Percentiles rank a stretch among this genome's conserved stretches.
phyloP scores from a whole-genome alignment of 2,888 invertebrate genomes.

The Leptinotarsa juncta region DNA sequence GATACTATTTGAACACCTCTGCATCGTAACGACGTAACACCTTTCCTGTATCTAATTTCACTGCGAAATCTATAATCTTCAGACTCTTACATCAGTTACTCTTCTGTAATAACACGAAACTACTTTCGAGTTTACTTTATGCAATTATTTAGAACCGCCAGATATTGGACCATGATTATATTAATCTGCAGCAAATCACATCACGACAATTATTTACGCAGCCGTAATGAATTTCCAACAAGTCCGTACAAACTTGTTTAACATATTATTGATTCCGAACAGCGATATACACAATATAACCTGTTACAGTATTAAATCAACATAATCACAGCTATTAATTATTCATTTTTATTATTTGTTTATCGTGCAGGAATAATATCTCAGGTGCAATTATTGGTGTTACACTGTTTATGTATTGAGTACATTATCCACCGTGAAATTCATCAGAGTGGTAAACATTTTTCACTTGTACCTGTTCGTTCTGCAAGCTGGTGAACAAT shows the following conservation, averaged over 20 bases:
- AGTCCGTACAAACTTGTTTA: slow-evolving; percentile 23
- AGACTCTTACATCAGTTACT: slow-evolving; percentile 6
- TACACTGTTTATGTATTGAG: slow-evolving; percentile 19
- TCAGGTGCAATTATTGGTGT: slow-evolving; percentile 18
- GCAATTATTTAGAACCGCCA: slow-evolving; percentile 13
- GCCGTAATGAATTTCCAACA: slow-evolving; percentile 25
- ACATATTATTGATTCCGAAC: slow-evolving; percentile 25
- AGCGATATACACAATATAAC: slow-evolving; percentile 32
- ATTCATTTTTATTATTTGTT: slow-evolving; percentile 32
- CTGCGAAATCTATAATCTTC: not conserved
- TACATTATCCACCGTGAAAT: slow-evolving; percentile 24
- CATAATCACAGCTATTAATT: slow-evolving; percentile 33
- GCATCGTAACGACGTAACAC: too few species aligned
- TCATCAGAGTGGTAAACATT: slow-evolving; percentile 17
- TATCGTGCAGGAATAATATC: slow-evolving; percentile 24
- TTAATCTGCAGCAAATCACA: slow-evolving; percentile 24
- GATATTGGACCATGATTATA: slow-evolving; percentile 17
- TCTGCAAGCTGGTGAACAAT: slow-evolving; percentile 1
- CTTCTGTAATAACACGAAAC: slow-evolving; percentile 9
- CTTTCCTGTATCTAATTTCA: too few species aligned
- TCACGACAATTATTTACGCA: slow-evolving; percentile 20
- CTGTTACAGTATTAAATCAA: slow-evolving; percentile 35
- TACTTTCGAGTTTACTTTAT: slow-evolving; percentile 20
- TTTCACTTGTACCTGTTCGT: slow-evolving; percentile 15
- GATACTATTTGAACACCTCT: too few species aligned